Conservation (phyloP, 2,113 vertebrate species). For the Anhinga rufa region DNA sequence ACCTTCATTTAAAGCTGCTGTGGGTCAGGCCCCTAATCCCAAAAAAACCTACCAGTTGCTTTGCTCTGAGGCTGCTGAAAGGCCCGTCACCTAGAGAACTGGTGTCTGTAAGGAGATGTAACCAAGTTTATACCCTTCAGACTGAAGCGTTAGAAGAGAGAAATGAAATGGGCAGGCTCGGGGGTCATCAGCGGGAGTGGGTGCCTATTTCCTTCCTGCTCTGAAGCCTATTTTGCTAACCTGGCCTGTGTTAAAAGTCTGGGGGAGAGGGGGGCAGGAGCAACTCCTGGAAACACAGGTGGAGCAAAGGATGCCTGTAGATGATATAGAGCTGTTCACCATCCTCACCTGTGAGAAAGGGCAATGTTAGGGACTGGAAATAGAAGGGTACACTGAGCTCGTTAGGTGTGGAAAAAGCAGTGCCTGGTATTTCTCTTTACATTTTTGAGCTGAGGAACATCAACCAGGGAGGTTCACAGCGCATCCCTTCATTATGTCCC, state of each 20-base stretch:
- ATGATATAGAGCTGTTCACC: neutral
- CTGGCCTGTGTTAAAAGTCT: neutral
- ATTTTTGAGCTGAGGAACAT: neutral
- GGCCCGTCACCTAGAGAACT: neutral
- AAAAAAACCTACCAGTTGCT: neutral
- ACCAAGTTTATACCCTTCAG: neutral
- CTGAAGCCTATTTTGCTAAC: neutral
- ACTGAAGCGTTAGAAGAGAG: neutral
- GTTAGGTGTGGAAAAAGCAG: neutral
- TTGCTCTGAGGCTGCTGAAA: neutral
- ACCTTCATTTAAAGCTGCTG: neutral
- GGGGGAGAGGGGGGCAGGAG: neutral
- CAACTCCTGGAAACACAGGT: neutral
- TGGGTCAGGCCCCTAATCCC: neutral
- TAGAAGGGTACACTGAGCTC: neutral
- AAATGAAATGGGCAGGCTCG: fast-evolving
- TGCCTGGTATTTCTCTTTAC: neutral
- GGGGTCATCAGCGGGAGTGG: neutral
- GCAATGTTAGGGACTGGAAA: neutral
- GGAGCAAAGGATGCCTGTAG: neutral
- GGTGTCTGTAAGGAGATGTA: neutral
- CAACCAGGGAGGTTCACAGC: neutral
- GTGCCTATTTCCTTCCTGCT: neutral
- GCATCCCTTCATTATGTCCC: neutral
- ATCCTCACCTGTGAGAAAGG: neutral